Evolutionary conservation across 2,888 invertebrate genomes (phyloP).

Genomic region (Hydrotaea diabolus): DNA sequence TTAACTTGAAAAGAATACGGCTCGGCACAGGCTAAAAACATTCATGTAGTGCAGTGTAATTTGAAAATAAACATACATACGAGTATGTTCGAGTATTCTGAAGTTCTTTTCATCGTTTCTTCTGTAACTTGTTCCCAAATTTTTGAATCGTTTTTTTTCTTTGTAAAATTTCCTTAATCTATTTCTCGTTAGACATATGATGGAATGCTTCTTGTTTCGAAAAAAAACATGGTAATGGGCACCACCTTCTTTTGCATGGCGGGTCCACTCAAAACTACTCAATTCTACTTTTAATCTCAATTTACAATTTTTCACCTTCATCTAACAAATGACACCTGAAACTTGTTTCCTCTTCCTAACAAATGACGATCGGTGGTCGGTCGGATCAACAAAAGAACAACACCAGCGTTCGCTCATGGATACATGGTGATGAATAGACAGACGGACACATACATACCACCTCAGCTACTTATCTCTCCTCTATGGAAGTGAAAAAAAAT

Average conservation of each 20-base stretch:
- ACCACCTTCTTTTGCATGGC: constrained; percentile 2
- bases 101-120: not conserved
- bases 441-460: too few species aligned
- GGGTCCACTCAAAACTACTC: too few species aligned
- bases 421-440: constrained; percentile 24
- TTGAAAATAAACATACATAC: too few species aligned
- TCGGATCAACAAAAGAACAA: not conserved
- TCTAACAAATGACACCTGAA: constrained; percentile 58
- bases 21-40: too few species aligned
- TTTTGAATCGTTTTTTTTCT: not conserved
- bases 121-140: not conserved
- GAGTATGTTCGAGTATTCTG: too few species aligned
- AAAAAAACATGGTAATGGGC: not conserved
- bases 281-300: constrained; percentile 47
- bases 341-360: constrained; percentile 47
- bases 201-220: not conserved
- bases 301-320: constrained; percentile 60
- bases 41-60: too few species aligned
- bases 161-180: not conserved
- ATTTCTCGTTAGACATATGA: constrained; percentile 2
- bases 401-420: not conserved
- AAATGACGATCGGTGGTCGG: not conserved
- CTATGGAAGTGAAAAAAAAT: constrained; percentile 13
- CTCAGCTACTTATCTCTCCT: constrained; percentile 16
- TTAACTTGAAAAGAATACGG: too few species aligned